phyloP scores from a whole-genome alignment of 2,113 vertebrate genomes.

The Zosterops hypoxanthus region DNA sequence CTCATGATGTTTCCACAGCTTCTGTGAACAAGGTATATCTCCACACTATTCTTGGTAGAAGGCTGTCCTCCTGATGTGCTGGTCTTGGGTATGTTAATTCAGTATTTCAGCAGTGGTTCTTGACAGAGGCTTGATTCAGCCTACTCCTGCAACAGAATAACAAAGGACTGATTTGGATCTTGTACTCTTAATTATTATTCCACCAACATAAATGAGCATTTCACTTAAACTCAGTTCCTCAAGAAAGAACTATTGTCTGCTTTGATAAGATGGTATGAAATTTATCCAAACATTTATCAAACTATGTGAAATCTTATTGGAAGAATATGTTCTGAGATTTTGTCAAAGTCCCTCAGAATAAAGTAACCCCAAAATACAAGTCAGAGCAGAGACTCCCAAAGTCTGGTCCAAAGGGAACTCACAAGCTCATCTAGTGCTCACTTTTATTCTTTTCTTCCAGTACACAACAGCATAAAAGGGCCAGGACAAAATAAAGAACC shows the following conservation, averaged over 20 bases:
- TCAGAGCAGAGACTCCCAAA: neutral
- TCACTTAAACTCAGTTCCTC: neutral
- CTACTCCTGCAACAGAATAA: neutral
- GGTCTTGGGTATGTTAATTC: neutral
- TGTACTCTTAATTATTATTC: slow-evolving; percentile 18
- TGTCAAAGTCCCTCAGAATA: neutral
- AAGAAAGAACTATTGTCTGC: slow-evolving; percentile 2
- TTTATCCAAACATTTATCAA: slow-evolving; percentile 19
- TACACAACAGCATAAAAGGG: neutral
- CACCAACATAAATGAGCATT: neutral
- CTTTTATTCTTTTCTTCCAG: neutral
- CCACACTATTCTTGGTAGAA: neutral
- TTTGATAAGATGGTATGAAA: neutral
- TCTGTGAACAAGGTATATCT: neutral
- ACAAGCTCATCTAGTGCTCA: neutral
- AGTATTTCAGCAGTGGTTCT: neutral
- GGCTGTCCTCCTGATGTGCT: neutral
- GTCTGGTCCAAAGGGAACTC: neutral
- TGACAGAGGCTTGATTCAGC: slow-evolving; percentile 9
- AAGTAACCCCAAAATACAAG: neutral
- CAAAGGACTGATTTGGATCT: slow-evolving; percentile 8
- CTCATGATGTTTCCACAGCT: neutral
- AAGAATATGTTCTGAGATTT: neutral
- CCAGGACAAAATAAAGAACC: neutral
- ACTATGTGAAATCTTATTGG: neutral